Evolutionary conservation across 1,140 invertebrate genomes (phyloP).

Genomic region (Diachasmimorpha longicaudata): DNA sequence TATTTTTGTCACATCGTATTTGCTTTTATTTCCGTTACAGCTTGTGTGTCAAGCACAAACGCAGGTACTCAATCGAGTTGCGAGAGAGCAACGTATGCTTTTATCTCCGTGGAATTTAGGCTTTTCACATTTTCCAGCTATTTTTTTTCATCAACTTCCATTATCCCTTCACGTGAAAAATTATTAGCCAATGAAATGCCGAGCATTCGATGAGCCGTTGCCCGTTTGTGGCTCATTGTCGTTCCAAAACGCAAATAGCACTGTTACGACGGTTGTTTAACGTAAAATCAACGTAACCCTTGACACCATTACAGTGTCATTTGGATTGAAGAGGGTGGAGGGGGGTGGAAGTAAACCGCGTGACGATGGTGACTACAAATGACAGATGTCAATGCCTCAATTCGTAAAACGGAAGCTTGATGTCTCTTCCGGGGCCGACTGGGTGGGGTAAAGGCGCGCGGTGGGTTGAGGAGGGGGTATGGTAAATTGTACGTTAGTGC

Average conservation of each 20-base stretch:
- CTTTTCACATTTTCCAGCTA: neutral
- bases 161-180: neutral
- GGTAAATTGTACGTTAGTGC: neutral
- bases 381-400: neutral
- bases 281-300: neutral
- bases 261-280: neutral
- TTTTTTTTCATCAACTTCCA: slow-evolving; percentile 17
- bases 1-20: neutral
- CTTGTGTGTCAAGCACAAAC: neutral
- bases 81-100: neutral
- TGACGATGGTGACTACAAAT: neutral
- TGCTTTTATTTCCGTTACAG: slow-evolving; percentile 2
- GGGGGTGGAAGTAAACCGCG: neutral
- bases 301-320: neutral
- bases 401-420: neutral
- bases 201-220: neutral
- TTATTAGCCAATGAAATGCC: neutral
- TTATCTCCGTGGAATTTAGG: slow-evolving; percentile 2
- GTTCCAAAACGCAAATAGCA: neutral
- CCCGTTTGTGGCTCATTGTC: neutral
- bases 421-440: neutral
- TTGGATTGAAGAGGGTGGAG: neutral
- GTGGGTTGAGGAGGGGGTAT: neutral
- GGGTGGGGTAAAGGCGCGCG: no score
- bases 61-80: neutral